phyloP scores from a whole-genome alignment of 2,888 invertebrate genomes.

The Mythimna pallens region DNA sequence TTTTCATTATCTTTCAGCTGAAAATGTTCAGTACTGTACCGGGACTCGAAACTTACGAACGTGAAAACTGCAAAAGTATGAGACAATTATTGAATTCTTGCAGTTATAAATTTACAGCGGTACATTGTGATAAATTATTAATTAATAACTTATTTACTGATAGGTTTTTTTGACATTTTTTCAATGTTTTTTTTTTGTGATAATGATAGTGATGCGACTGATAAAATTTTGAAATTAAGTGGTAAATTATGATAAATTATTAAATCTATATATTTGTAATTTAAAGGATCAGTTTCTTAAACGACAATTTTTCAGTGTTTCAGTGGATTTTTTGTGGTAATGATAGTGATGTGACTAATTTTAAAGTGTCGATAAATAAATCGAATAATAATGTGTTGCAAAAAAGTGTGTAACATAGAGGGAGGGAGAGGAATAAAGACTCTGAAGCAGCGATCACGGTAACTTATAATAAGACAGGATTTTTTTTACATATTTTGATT shows the following conservation, averaged over 20 bases:
- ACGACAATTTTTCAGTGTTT: neutral
- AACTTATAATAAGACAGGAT: slow-evolving; percentile 17
- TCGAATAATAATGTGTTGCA: slow-evolving; percentile 38
- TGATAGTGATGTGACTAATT: slow-evolving; percentile 19
- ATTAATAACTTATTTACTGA: neutral
- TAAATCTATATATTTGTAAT: too few relatives aligned
- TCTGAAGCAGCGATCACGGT: slow-evolving; percentile 47
- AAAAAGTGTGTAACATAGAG: slow-evolving; percentile 43
- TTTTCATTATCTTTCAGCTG: slow-evolving; percentile 27
- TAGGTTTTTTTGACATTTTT: too few relatives aligned
- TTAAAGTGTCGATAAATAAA: slow-evolving; percentile 16
- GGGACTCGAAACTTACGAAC: slow-evolving; percentile 4
- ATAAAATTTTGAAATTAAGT: neutral
- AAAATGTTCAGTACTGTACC: slow-evolving; percentile 31
- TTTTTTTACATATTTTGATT: too few relatives aligned
- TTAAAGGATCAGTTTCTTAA: too few relatives aligned
- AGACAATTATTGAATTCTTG: neutral
- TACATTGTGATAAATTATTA: neutral
- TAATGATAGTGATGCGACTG: slow-evolving; percentile 12
- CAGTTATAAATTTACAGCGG: neutral
- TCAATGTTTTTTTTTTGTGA: neutral
- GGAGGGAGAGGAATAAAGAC: slow-evolving; percentile 15
- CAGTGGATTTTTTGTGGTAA: neutral
- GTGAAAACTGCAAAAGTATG: slow-evolving; percentile 6
- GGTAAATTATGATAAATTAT: slow-evolving; percentile 4